Base-by-base conservation (phyloP, 2,888 invertebrate genomes). In the Tineola bisselliella region DNA sequence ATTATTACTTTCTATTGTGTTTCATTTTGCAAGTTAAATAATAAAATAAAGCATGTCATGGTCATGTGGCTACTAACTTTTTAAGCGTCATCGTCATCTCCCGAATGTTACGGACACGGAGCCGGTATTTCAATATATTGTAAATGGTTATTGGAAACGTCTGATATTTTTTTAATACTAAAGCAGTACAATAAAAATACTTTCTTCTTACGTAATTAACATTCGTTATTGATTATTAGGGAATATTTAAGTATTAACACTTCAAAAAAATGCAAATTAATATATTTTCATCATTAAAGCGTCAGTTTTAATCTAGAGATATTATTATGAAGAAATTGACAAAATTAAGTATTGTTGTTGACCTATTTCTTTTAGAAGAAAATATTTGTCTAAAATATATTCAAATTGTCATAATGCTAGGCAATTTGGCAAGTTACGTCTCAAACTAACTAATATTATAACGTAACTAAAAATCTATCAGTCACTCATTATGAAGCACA, bases 31-130 rank as follows among this genome's bases (percentile, higher is more conserved):
- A 48, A 48, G 48, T 48, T 48, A 48, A 48, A 48, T 48, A 48
- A 48, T 48, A 13, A 48, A 48, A 48, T 48, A 15, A 54, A 54
- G 54, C 25, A 54, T 54, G 54, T 54, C 54, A 54, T 54, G 54
- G 54, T 54, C 54, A 54, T n/a, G 48, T 38, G 38, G 38, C 38
- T 10, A 10, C 38, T n/a, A 38, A 38, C 38, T 38, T 17, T 48
- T 48, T 15, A 48, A 48, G 48, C 8, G 48, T 48, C 48, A 48
- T 48, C 48, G n/a, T n/a, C n/a, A 3, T 48, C 13, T 13, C 48
- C 15, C 17, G 48, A 48, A 48, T 48, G 48, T 48, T 48, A 48
- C 48, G 48, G 48, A 48, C 48, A 48, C 48, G 2, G 48, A 17
- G n/a, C 17, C 48, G 48, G 48, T 48, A 48, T 48, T 48, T 48